These are phyloP conservation scores for Papilio helenus DNA, from an alignment of 1,140 invertebrate species.

Conservation along the genomic window DNA sequence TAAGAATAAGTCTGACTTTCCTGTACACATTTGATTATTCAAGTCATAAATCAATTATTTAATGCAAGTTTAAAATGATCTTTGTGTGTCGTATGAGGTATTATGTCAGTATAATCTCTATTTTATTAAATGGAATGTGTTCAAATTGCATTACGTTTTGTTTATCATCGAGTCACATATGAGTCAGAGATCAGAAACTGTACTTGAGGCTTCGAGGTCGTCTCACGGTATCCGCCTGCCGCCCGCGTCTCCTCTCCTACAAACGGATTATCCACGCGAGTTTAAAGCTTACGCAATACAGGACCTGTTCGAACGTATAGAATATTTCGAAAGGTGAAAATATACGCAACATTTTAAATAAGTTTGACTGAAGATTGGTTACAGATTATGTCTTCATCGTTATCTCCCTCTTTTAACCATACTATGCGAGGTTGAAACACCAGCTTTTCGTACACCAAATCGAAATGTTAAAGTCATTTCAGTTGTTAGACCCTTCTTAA, in stretches of 20 bases:
- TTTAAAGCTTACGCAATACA: constrained; percentile 52
- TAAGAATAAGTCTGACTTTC: too few relatives aligned
- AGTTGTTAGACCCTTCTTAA: too few relatives aligned
- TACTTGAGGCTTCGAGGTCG: constrained; percentile 49
- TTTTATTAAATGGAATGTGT: constrained; percentile 1
- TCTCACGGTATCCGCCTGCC: constrained; percentile 43
- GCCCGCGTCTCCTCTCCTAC: constrained; percentile 32
- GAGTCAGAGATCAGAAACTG: constrained; percentile 59
- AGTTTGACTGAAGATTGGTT: background rate
- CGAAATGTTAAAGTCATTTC: too few relatives aligned
- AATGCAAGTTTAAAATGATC: background rate
- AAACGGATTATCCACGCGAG: constrained; percentile 45
- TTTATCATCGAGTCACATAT: constrained; percentile 46
- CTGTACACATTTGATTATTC: too few relatives aligned
- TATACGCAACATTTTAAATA: background rate
- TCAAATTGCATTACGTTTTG: constrained; percentile 39
- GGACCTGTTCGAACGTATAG: background rate
- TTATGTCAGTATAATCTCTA: background rate
- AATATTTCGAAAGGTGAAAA: background rate
- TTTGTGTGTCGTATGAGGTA: background rate
- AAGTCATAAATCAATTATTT: too few relatives aligned
- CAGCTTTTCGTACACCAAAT: too few relatives aligned
- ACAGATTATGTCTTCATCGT: too few relatives aligned
- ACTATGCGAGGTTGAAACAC: too few relatives aligned
- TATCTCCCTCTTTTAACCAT: too few relatives aligned